Evolutionary conservation across 1,140 invertebrate genomes (phyloP).

Genomic region (Pogonomyrmex barbatus): DNA sequence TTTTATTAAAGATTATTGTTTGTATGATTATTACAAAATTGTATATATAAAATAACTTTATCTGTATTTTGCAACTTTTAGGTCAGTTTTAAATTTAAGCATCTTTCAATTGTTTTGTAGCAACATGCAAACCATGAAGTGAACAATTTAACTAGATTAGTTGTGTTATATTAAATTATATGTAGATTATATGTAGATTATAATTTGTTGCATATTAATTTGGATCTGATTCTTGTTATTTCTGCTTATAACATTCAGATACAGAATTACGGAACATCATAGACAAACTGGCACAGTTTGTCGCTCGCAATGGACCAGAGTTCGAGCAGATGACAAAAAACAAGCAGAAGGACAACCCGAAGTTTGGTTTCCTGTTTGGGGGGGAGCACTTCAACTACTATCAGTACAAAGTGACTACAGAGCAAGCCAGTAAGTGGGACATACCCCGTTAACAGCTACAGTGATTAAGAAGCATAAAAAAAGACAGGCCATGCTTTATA

Average conservation of each 20-base stretch:
- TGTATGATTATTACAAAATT: background rate
- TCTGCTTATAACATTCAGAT: conserved; percentile 88
- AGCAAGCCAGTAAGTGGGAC: conserved; percentile 93
- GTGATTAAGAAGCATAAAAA: conserved; percentile 76
- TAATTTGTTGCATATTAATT: background rate
- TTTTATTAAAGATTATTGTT: background rate
- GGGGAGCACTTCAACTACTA: conserved; percentile 98
- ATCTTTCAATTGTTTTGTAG: background rate
- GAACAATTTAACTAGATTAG: conserved; percentile 26
- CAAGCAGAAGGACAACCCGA: conserved; percentile 98
- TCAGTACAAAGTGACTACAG: conserved; percentile 96
- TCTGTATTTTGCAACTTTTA: background rate
- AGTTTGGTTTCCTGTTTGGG: conserved; percentile 98
- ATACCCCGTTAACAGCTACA: conserved; percentile 80
- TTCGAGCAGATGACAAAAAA: conserved; percentile 99
- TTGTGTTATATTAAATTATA: background rate
- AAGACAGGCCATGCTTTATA: conserved; percentile 71
- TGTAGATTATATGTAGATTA: background rate
- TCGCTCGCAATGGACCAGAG: conserved; percentile 98
- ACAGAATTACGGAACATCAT: conserved; percentile 98
- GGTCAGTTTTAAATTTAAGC: background rate
- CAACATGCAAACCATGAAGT: background rate
- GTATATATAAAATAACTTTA: background rate
- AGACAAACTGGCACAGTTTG: conserved; percentile 99
- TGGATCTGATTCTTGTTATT: conserved; percentile 61